Evolutionary conservation across 2,888 invertebrate genomes (phyloP).

Genomic region (Pammene aurita): DNA sequence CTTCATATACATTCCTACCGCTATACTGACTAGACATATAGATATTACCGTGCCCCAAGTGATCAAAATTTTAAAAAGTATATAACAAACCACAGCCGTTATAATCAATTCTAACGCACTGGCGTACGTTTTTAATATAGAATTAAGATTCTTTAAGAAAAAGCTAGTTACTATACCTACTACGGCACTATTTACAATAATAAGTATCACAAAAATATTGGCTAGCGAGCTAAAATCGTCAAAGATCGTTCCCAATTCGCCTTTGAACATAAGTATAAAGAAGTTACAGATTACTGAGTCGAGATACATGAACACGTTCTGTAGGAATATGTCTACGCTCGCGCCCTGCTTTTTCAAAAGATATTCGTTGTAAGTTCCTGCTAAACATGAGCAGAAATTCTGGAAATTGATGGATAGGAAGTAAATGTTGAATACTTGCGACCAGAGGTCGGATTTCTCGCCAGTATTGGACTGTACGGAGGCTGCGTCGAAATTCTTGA

Average conservation of each 20-base stretch:
- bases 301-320: conserved; percentile 97
- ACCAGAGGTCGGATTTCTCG: conserved; percentile 57
- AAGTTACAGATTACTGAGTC: conserved; percentile 97
- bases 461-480: conserved; percentile 63
- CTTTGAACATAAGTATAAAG: conserved; percentile 86
- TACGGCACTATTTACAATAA: conserved; percentile 94
- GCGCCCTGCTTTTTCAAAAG: conserved; percentile 93
- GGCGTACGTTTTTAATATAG: conserved; percentile 97
- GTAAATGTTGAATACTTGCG: conserved; percentile 82
- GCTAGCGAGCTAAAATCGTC: conserved; percentile 82
- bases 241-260: conserved; percentile 85
- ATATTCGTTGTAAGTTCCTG: conserved; percentile 98
- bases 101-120: conserved; percentile 95
- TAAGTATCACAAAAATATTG: conserved; percentile 88
- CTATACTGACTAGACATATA: conserved; percentile 91
- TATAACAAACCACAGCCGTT: conserved; percentile 93
- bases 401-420: conserved; percentile 88
- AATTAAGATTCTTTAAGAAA: conserved; percentile 95
- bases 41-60: conserved; percentile 91
- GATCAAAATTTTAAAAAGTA: conserved; percentile 93
- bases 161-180: conserved; percentile 97
- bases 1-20: conserved; percentile 93
- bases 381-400: conserved; percentile 95
- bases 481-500: conserved; percentile 89
- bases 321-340: conserved; percentile 94